These are phyloP conservation scores for Coelopa frigida DNA, from an alignment of 1,140 invertebrate species.

Conservation along the genomic window DNA sequence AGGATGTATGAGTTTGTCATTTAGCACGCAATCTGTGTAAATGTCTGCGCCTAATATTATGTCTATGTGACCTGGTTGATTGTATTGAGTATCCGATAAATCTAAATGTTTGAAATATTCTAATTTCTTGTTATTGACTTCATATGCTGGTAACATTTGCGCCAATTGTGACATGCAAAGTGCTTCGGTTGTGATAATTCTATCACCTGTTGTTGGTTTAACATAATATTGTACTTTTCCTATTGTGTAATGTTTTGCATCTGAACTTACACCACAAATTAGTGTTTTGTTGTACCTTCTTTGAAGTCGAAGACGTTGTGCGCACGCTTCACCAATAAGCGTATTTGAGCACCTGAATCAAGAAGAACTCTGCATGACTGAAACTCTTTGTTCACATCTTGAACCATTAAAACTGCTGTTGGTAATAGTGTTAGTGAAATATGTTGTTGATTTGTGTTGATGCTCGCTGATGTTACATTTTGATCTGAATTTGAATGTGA, in stretches of 20 bases:
- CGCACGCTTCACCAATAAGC: constrained; percentile 5
- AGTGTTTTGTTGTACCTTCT: not conserved
- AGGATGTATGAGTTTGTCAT: not conserved
- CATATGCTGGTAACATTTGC: not conserved
- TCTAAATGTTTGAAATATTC: constrained; percentile 3
- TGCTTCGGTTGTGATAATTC: not conserved
- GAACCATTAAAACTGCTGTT: constrained; percentile 2
- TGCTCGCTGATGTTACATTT: too few relatives aligned
- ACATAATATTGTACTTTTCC: not conserved
- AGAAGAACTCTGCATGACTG: not conserved
- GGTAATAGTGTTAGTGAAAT: constrained; percentile 6
- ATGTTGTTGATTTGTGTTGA: too few relatives aligned
- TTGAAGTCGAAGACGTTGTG: not conserved
- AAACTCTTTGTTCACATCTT: not conserved
- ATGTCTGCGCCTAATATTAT: constrained; percentile 5
- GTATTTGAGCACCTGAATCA: constrained; percentile 2
- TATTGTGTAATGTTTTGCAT: too few relatives aligned
- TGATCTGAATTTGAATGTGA: too few relatives aligned
- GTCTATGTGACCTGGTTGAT: not conserved
- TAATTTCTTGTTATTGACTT: not conserved
- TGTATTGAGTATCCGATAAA: constrained; percentile 1
- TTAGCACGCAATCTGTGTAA: not conserved
- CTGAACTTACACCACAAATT: not conserved
- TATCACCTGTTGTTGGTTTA: not conserved
- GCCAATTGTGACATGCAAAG: not conserved